Evolutionary conservation across 2,888 invertebrate species (phyloP).

Genomic region (Ophioninae sp.): DNA sequence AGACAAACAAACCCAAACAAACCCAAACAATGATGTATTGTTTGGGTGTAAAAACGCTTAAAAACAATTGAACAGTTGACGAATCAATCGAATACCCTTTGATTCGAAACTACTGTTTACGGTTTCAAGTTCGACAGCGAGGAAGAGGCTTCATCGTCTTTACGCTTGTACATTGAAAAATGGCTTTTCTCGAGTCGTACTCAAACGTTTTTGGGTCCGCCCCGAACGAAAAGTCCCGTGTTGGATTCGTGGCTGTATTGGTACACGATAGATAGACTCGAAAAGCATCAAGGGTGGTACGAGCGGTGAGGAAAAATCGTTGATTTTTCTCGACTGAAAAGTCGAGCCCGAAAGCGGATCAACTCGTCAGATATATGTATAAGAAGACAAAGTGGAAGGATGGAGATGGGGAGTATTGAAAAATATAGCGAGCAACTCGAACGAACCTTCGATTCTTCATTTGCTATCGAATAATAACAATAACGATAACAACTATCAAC

Average conservation of each 20-base stretch:
- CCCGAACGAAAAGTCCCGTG: not conserved
- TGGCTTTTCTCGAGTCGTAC: not conserved
- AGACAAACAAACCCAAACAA: no score
- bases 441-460: slow-evolving; percentile 19
- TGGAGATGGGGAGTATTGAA: slow-evolving; percentile 33
- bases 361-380: slow-evolving; percentile 53
- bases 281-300: slow-evolving; percentile 11
- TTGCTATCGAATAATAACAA: not conserved
- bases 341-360: slow-evolving; percentile 57
- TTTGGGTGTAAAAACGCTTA: no score
- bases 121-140: no score
- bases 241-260: not conserved
- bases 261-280: slow-evolving; percentile 34
- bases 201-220: not conserved
- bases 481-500: not conserved
- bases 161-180: not conserved
- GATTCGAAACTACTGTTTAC: not conserved
- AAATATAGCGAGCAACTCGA: slow-evolving; percentile 40
- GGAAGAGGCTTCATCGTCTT: no score
- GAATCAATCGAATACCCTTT: not conserved
- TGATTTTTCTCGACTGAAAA: slow-evolving; percentile 52
- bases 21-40: no score
- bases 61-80: not conserved
- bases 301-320: slow-evolving; percentile 31
- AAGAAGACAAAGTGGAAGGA: slow-evolving; percentile 28